These are phyloP conservation scores for Champsocephalus gunnari DNA, from an alignment of 2,797 vertebrate species.

Conservation along the genomic window DNA sequence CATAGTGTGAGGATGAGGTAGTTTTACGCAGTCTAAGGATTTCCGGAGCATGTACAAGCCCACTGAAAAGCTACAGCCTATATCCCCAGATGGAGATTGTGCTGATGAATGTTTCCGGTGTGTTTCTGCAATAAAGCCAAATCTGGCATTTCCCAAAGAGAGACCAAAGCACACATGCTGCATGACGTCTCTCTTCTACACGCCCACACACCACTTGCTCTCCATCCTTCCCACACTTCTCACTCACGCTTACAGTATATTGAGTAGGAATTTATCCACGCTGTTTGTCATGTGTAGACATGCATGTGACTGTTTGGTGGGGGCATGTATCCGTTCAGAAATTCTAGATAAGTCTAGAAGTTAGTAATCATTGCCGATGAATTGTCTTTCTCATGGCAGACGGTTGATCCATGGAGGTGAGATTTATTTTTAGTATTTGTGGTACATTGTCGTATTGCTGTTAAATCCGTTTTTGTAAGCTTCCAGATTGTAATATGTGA, in stretches of 20 bases:
- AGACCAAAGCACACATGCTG: slow-evolving; percentile 73
- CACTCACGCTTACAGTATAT: slow-evolving; percentile 56
- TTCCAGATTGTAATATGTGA: background rate
- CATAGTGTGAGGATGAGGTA: slow-evolving; percentile 41
- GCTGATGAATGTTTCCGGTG: slow-evolving; percentile 68
- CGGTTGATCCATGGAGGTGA: slow-evolving; percentile 19
- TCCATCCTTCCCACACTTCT: slow-evolving; percentile 71
- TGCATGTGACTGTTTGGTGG: slow-evolving; percentile 14
- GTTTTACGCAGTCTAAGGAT: slow-evolving; percentile 48
- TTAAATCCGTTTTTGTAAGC: background rate
- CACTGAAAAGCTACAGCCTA: slow-evolving; percentile 44
- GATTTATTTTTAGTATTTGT: background rate
- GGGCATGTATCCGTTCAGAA: slow-evolving; percentile 3
- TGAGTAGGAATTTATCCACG: slow-evolving; percentile 38
- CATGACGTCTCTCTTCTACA: slow-evolving; percentile 80
- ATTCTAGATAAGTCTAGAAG: slow-evolving; percentile 18
- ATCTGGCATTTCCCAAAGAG: slow-evolving; percentile 63
- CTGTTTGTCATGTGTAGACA: slow-evolving; percentile 27
- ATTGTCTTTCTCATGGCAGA: slow-evolving; percentile 39
- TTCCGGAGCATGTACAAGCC: slow-evolving; percentile 44
- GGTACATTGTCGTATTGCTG: background rate
- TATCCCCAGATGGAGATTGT: slow-evolving; percentile 68
- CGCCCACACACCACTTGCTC: slow-evolving; percentile 74
- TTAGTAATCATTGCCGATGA: slow-evolving; percentile 1
- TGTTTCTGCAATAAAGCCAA: slow-evolving; percentile 52